A percentile compares a stretch with the other conserved stretches of the same genome.
phyloP scores from a whole-genome alignment of 2,888 invertebrate genomes.

The Sicus ferrugineus region DNA sequence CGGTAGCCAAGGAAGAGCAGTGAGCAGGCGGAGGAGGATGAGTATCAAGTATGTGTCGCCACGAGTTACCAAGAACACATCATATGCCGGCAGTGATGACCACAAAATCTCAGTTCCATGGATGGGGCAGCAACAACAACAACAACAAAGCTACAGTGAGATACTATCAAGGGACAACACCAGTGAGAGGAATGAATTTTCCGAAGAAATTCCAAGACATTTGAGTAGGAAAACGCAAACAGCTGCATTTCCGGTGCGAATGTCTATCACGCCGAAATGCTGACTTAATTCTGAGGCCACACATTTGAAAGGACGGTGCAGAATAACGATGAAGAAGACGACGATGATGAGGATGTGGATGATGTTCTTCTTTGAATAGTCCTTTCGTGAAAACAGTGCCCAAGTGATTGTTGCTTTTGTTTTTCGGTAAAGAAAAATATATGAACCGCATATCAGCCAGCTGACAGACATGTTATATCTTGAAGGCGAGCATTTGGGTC shows the following conservation, averaged over 20 bases:
- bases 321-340: neutral
- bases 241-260: constrained; percentile 20
- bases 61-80: constrained; percentile 14
- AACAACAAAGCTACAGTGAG: neutral
- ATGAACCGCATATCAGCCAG: constrained; percentile 57
- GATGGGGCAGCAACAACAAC: constrained; percentile 6
- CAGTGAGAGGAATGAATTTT: neutral
- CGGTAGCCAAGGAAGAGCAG: neutral
- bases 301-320: neutral
- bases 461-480: constrained; percentile 50
- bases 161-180: neutral
- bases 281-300: neutral
- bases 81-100: constrained; percentile 12
- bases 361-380: neutral
- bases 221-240: constrained; percentile 8
- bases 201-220: constrained; percentile 12
- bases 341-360: neutral
- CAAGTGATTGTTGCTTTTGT: neutral
- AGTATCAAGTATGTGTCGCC: constrained; percentile 4
- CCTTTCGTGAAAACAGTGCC: too few relatives aligned
- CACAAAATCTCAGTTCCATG: constrained; percentile 11
- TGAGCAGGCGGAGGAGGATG: neutral
- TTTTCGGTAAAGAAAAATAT: constrained; percentile 36
- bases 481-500: neutral
- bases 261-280: neutral